Base-by-base conservation (phyloP, 2,888 invertebrate species). In the Nymphalis polychloros region DNA sequence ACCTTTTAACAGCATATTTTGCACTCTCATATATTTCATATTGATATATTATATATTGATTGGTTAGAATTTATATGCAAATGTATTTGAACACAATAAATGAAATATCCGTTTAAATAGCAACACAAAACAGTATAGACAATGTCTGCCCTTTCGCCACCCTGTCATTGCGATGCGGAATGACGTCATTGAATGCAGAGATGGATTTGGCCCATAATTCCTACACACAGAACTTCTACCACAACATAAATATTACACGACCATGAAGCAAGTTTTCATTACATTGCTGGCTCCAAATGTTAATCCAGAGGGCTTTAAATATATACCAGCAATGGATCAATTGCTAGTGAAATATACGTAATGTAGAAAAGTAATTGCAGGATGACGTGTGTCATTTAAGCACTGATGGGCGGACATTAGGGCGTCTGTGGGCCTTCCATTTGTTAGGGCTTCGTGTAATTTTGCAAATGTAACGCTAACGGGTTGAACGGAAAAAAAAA, bases 151-250 rank as follows among this genome's bases (percentile, higher is more conserved):
- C 88, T 89, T 88, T 90, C 86, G 80, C 83, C 86, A 82, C 79
- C 85, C 87, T 85, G 89, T 88, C 90, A 88, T 89, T 89, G 88
- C 84, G 82, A 88, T 87, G 85, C 81, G 84, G 83, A 90, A 90
- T 88, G 90, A 90, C 88, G 89, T 90, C 90, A 90, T 92, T 88
- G 84, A 80, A 82, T 77, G 80, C 85, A 85, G 89, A 90, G 91
- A 92, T 90, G 89, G 88, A 91, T 91, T 89, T 84, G 81, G 82
- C 83, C 89, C 85, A 91, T 92, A 89, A 91, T 90, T 90, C 85
- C 88, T 87, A 89, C 80, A 89, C 83, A 83, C 84, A 81, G 81
- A 77, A 74, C 82, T 67, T 63, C 55, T 67, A 89, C 83, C 74
- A 77, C 60, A 73, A 48, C 59, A 63, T 63, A 47, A 67, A 63